A percentile compares a stretch with the other conserved stretches of the same genome.
These are phyloP conservation scores for Noctua comes DNA, from an alignment of 2,888 invertebrate genomes.

Conservation along the genomic window DNA sequence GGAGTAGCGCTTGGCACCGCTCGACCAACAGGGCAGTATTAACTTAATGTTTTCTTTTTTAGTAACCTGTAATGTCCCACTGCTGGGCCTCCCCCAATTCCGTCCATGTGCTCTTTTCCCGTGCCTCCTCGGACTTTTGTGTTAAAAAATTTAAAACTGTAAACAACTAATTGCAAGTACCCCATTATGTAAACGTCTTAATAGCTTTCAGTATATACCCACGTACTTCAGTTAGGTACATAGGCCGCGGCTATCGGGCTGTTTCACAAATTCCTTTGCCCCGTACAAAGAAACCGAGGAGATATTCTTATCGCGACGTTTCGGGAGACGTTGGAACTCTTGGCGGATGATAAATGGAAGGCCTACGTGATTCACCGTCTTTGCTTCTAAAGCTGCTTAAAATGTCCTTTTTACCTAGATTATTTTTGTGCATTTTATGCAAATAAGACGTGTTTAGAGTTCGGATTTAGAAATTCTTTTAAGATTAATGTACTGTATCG, in stretches of 20 bases:
- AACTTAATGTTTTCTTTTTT: too few relatives aligned
- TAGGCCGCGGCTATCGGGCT: constrained; percentile 33
- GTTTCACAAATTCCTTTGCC: constrained; percentile 57
- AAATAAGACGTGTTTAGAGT: constrained; percentile 17
- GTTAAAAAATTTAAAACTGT: neutral
- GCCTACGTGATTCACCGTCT: constrained; percentile 77
- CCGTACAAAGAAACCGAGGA: constrained; percentile 62
- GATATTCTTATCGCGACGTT: constrained; percentile 73
- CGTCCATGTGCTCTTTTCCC: too few relatives aligned
- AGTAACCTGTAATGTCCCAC: too few relatives aligned
- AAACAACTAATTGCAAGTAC: neutral
- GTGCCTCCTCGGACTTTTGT: neutral
- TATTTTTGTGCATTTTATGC: constrained; percentile 38
- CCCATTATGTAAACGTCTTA: neutral
- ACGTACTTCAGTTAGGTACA: constrained; percentile 12
- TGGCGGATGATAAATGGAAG: constrained; percentile 77
- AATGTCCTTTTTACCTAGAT: constrained; percentile 36
- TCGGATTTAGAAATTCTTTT: neutral
- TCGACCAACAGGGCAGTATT: neutral
- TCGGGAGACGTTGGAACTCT: constrained; percentile 73
- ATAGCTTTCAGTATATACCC: neutral
- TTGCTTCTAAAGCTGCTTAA: constrained; percentile 62
- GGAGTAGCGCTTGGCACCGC: neutral
- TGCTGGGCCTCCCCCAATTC: too few relatives aligned
- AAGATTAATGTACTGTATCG: neutral